Base-by-base conservation (phyloP, 2,888 invertebrate species). In the Melanchra persicariae region DNA sequence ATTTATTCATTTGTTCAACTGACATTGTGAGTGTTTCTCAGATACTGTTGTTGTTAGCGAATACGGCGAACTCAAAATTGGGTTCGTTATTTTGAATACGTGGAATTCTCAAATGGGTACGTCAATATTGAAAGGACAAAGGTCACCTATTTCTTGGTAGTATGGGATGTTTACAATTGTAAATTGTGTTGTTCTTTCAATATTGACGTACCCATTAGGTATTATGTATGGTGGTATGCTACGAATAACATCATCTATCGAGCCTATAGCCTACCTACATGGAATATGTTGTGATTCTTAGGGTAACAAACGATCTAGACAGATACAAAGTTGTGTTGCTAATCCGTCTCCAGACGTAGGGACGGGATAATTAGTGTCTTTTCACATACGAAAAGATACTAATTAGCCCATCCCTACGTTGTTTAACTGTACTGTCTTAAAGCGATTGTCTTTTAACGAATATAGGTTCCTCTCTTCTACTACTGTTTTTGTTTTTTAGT, bases 1-100 rank as follows among this genome's bases (percentile, higher is more conserved):
- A 51, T 70, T 57, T 51, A 37, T 70, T 51, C 0, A 60, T 26
- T 59, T 22, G 45, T 60, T 17, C 2, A 75, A 45, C 2, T 67
- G 43, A 22, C 15, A 4, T 37, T 49, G 47, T 24, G 6, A 30
- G n/a, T 30, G 4, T n/a, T 26, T 26, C 37, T 26, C 7, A 17
- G 26, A 10, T 67, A 5, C 19, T 2, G 17, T 6, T 22, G 17
- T 43, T 19, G n/a, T n/a, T 54, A 17, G n/a, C n/a, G 1, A 22
- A 10, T 66, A 43, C 76, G 26, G 10, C 15, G 47, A 34, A 55
- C 10, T 8, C 24, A 40, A 54, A 26, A 51, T 34, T 26, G 19
- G 12, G 22, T 43, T n/a, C 1, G 22, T 37, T 34, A 49, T 49
- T 76, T 57, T 8, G 12, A 66, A 55, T n/a, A 49, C 34, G 24